Evolutionary conservation across 30 jellyfish, hydroid and myxozoan species (phyloP), one percentile per base, ranked within the genome.

Genomic region (Pelagia noctiluca): DNA sequence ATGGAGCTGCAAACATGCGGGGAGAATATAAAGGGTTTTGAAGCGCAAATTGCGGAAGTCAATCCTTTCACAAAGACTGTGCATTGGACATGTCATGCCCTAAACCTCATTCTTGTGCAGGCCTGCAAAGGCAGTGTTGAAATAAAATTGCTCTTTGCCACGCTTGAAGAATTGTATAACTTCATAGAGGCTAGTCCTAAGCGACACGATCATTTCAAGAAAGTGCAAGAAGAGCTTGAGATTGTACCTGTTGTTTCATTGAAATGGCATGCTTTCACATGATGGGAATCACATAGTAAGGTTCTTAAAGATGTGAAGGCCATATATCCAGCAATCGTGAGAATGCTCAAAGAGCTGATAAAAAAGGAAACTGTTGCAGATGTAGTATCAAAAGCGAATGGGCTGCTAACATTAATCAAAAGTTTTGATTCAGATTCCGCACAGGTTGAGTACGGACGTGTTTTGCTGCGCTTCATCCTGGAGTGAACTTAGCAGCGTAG

Each of bases 111-210:
- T n/a, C 79, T 31, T 22, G 57, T 66, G 19, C 61, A 66, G 22
- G 79, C 79, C 11, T 66, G 57, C 8, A 10, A 66, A 28, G 8
- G 8, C 16, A 66, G 29, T 2, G 79, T 28, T 25, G 12, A 66
- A 22, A 66, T 28, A 3, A 66, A 66, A 66, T 64, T 66, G 10
- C 29, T 50, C 7, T 66, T 47, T 74, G 80, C 76, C 19, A 74
- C 5, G 18, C 50, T 74, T 10, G 76, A 24, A 8, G 86, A 50
- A 50, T 26, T 46, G 13, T 74, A 74, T 25, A 30, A 13, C 3
- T 38, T 38, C 86, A 74, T 74, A 12, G 76, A 74, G 76, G 75
- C 49, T 8, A 38, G 75, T 25, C 86, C 86, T 2, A 74, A 30
- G 48, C 16, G 75, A 7, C 64, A 70, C 24, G 82, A 46, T 3